phyloP scores from a whole-genome alignment of 1,140 invertebrate genomes.

The Centruroides sculpturatus region DNA sequence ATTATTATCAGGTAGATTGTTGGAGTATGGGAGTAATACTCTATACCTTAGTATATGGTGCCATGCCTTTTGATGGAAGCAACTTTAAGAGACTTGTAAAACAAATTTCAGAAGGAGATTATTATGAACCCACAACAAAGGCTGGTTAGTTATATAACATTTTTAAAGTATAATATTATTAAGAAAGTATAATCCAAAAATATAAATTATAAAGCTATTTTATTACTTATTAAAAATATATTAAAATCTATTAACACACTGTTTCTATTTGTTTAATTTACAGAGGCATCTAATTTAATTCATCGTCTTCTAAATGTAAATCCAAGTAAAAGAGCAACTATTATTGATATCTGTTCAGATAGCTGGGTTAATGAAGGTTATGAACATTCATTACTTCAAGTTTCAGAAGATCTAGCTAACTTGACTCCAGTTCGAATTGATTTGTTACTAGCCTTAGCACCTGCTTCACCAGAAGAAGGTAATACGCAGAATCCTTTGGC shows the following conservation, averaged over 20 bases:
- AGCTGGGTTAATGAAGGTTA: constrained; percentile 83
- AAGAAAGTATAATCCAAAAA: too few relatives aligned
- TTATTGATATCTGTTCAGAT: constrained; percentile 85
- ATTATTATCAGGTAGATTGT: constrained; percentile 40
- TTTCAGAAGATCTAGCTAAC: constrained; percentile 73
- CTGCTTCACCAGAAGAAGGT: constrained; percentile 7
- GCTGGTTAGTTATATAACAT: constrained; percentile 50
- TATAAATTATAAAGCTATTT: too few relatives aligned
- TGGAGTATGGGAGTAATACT: constrained; percentile 96
- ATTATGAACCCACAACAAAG: constrained; percentile 88
- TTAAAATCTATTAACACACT: neutral
- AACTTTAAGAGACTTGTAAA: constrained; percentile 93
- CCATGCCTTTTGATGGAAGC: constrained; percentile 98
- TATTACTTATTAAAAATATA: neutral
- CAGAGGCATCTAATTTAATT: constrained; percentile 85
- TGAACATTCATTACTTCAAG: constrained; percentile 60
- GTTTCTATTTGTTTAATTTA: constrained; percentile 21
- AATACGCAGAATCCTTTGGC: neutral
- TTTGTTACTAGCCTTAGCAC: constrained; percentile 44
- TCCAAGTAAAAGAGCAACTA: constrained; percentile 71
- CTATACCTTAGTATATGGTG: constrained; percentile 95
- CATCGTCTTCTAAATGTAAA: constrained; percentile 85
- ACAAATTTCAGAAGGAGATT: constrained; percentile 93
- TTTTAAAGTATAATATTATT: too few relatives aligned
- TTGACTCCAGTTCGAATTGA: constrained; percentile 78